Evolutionary conservation across 2,888 invertebrate genomes (phyloP).

Genomic region (Bembecia ichneumoniformis): DNA sequence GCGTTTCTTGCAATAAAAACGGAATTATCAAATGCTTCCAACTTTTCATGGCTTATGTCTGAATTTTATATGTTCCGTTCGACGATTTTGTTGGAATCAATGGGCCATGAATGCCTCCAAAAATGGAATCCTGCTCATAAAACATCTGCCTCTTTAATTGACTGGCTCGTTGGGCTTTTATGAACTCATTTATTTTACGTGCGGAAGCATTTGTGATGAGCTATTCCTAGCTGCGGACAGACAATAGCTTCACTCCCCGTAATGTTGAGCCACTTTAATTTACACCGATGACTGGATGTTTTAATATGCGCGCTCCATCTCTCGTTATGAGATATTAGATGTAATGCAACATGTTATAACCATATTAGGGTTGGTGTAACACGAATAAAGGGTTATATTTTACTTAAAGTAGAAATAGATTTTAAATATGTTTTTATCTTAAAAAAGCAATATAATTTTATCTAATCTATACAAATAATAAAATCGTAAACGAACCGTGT

Average conservation of each 20-base stretch:
- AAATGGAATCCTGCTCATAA: conserved; percentile 26
- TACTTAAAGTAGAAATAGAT: too few species aligned
- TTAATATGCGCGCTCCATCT: conserved; percentile 4
- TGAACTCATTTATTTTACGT: conserved; percentile 51
- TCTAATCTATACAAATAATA: too few species aligned
- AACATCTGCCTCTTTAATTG: conserved; percentile 48
- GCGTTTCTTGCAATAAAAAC: neutral
- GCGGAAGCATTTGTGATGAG: conserved; percentile 30
- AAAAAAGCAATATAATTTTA: too few species aligned
- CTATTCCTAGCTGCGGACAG: conserved; percentile 18
- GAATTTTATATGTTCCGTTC: neutral
- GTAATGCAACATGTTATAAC: too few species aligned
- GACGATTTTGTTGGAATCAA: conserved; percentile 16
- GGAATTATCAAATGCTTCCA: neutral
- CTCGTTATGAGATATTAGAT: too few species aligned
- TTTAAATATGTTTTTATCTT: too few species aligned
- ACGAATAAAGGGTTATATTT: too few species aligned
- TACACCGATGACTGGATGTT: conserved; percentile 25
- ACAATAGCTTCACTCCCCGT: conserved; percentile 12
- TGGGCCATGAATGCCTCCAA: conserved; percentile 27
- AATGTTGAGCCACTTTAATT: conserved; percentile 23
- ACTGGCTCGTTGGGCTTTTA: conserved; percentile 46
- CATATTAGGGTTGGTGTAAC: too few species aligned
- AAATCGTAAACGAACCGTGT: too few species aligned
- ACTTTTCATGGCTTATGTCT: too few species aligned